Evolutionary conservation across 2,113 vertebrate species (phyloP), one percentile per base, ranked within the genome.

Genomic region (Bubo scandiacus): DNA sequence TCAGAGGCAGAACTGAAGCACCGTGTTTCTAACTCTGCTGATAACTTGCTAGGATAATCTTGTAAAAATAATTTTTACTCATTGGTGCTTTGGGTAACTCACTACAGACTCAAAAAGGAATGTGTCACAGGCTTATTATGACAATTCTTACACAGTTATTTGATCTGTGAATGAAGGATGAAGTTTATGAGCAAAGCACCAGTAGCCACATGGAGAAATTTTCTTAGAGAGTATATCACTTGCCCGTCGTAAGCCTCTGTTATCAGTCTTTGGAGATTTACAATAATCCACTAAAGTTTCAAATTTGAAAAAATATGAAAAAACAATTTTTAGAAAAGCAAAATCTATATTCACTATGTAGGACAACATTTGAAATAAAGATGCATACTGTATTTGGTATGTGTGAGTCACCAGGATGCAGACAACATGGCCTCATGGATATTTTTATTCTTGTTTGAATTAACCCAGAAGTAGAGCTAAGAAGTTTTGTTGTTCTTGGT

Each of bases 371-470:
- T 92, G 74, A 77, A 79, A 79, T 32, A 52, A 81, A 67, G 19
- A 34, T 32, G 23, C 17, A 23, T 13, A 23, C 29, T 77, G 12
- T 71, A 22, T 67, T 92, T 77, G 25, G 21, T 26, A 47, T 26
- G 21, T 71, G 71, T 55, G 77, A 87, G 78, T 81, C 81, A 93
- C 32, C 38, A 89, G 77, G 65, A 90, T 22, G 67, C 82, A 85
- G 93, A 71, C 32, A 45, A 49, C 21, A 30, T 4, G 23, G 43
- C 47, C 58, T 70, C 59, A 32, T 0, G 0, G 70, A 58, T 86
- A 86, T 84, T 98, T 96, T 91, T 57, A 59, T 92, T 96, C 79
- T 58, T 45, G 16, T 88, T 96, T 91, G 55, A 89, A 92, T 93
- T 71, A 94, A 73, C 43, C 27, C 11, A 67, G 78, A 71, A 72